Percentiles rank a stretch among this genome's conserved stretches.
Conservation (phyloP, 1,140 invertebrate species). For the Thrips palmi region DNA sequence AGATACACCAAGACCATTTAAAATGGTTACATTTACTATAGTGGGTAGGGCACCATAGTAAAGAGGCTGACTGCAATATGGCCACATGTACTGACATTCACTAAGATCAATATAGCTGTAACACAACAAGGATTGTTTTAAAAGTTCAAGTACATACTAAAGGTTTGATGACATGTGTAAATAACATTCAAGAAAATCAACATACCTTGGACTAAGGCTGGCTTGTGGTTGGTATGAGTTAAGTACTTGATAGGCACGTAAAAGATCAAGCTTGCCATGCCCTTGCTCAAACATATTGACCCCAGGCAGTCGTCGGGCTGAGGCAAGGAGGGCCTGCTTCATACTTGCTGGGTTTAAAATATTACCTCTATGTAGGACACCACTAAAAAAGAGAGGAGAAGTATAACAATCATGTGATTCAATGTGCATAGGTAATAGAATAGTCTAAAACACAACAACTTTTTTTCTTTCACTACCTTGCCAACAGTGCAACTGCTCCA, state of each 20-base stretch:
- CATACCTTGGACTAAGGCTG: conserved; percentile 38
- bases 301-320: conserved; percentile 61
- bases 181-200: conserved; percentile 1
- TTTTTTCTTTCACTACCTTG: conserved; percentile 31
- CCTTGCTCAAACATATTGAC: conserved; percentile 97
- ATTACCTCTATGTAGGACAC: conserved; percentile 22
- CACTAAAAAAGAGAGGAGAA: conserved; percentile 15
- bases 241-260: conserved; percentile 66
- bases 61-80: conserved; percentile 88
- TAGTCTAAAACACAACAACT: conserved; percentile 32
- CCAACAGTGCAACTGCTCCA: conserved; percentile 73
- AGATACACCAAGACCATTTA: conserved; percentile 76
- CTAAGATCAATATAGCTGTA: conserved; percentile 74
- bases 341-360: conserved; percentile 82
- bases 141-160: conserved; percentile 1
- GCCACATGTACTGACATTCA: conserved; percentile 95
- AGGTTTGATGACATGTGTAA: conserved; percentile 6
- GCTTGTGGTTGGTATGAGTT: conserved; percentile 69
- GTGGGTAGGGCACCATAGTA: conserved; percentile 74
- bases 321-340: conserved; percentile 83
- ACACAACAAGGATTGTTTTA: conserved; percentile 12
- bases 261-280: conserved; percentile 77
- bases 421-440: conserved; percentile 1
- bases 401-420: neutral
- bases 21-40: conserved; percentile 81